phyloP scores from a whole-genome alignment of 2,113 vertebrate species.

The Oophaga pumilio region DNA sequence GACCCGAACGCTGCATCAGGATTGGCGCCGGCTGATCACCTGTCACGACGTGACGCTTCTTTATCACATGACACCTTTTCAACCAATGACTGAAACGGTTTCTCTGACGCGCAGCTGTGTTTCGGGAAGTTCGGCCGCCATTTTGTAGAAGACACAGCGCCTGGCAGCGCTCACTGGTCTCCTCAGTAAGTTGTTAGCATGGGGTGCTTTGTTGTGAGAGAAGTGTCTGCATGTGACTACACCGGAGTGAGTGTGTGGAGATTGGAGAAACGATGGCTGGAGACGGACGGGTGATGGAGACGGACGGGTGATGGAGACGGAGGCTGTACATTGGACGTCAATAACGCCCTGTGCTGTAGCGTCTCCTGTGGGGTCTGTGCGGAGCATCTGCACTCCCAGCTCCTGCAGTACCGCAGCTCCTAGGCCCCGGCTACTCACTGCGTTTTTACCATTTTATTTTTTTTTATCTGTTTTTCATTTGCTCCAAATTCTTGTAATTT shows the following conservation, averaged over 20 bases:
- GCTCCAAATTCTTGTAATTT: no score
- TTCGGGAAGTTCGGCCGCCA: slow-evolving; percentile 10
- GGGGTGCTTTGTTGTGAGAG: not conserved
- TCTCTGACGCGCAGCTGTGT: not conserved
- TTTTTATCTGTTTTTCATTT: no score
- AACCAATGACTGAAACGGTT: not conserved
- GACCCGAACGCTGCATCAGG: no score
- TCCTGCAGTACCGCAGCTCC: no score
- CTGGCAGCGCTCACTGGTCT: not conserved
- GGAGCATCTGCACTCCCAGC: no score
- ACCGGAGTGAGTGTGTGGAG: not conserved
- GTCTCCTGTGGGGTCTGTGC: no score
- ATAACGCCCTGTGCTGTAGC: no score
- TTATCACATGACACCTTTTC: not conserved
- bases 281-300: no score
- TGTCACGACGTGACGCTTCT: not conserved
- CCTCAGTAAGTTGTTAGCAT: not conserved
- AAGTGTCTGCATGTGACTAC: not conserved
- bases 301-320: no score
- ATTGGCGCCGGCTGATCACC: not conserved
- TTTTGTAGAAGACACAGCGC: slow-evolving; percentile 39
- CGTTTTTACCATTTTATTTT: no score
- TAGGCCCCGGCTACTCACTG: no score
- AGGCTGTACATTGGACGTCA: not conserved
- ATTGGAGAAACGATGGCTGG: no score